Evolutionary conservation across 2,113 vertebrate species (phyloP), one percentile per base, ranked within the genome.

Genomic region (Todiramphus saurophagus): DNA sequence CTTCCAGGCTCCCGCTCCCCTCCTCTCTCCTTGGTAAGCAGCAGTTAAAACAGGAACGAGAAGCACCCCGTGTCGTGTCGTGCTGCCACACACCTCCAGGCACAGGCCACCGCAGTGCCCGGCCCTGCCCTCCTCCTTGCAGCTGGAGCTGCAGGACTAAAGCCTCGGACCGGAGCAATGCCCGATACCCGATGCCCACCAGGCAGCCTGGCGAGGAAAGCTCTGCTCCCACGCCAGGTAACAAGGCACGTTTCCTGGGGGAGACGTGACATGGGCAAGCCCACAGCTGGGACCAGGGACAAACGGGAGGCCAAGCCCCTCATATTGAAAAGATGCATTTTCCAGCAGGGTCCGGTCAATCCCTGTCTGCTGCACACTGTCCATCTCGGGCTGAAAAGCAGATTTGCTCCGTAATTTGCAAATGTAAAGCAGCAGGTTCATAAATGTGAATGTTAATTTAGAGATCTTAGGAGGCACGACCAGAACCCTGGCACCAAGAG

Each of bases 241-340:
- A 25, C 17, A 2, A 3, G 24, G 5, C 4, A 2, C 7, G 0
- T 4, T 35, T 4, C 48, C 58, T 44, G 7, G 56, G 39, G 24
- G 28, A 17, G 31, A 5, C 0, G 1, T 2, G 10, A 1, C 0
- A 0, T 1, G 11, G 9, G 24, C 5, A 27, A 67, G 21, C 16
- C 20, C 53, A 8, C 5, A 2, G 0, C 9, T 17, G 20, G 23
- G 51, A 82, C 70, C 16, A 23, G 24, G 16, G 50, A 37, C 66
- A 53, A 80, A 35, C 7, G 68, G 48, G 23, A 41, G 33, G 39
- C 33, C 11, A 41, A 46, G 68, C 10, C 1, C 1, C 15, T 18
- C 3, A 2, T 3, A 4, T 0, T 37, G 56, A 67, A 58, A 50
- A 18, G 37, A 20, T 18, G 11, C 11, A 6, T 82, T 64, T 48